Evolutionary conservation across 2,888 invertebrate genomes (phyloP), one percentile per base, ranked within the genome.

Genomic region (Drosophila imparisetae): DNA sequence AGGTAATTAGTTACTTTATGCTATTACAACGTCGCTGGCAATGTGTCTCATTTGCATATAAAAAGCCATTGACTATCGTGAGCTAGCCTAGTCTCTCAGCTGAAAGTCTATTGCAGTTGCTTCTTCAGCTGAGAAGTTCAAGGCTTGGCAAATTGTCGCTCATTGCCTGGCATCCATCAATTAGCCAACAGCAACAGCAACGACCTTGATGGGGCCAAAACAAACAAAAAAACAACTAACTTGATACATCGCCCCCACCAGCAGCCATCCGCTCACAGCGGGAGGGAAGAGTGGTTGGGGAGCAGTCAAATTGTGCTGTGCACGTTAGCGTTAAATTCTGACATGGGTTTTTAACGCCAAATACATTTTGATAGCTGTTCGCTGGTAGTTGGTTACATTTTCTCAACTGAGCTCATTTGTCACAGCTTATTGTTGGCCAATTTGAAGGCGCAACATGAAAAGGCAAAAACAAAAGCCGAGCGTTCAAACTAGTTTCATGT

Each of bases 141-240:
- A 86, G 86, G 86, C 52, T 81, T 75, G 67, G 63, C 90, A 61
- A 90, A 81, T 86, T 90, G 86, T 86, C 90, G 86, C 81, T 86
- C 72, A 69, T 62, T 84, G 89, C 84, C 83, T 64, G 49, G 60
- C 77, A 86, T 81, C 63, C 72, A 87, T 77, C 87, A 87, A 87
- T 85, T 89, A 81, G 68, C 73, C 62, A 72, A 64, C 36, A 49
- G 72, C 50, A 63, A 64, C 32, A 49, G 27, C 53, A 53, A 42
- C 62, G 75, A 72, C 83, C 83, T 89, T 84, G 36, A 38, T 38
- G 84, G 67, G 65, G 72, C 60, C 53, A 75, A 75, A 83, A 66
- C 53, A 79, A 66, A 71, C 67, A 67, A 66, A 54, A 70, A 70
- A 65, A 74, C 45, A 45, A 15, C 45, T 45, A 45, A 45, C 45